Conservation (phyloP, 2,888 invertebrate species). For the Mesodorylaimus sp. region DNA sequence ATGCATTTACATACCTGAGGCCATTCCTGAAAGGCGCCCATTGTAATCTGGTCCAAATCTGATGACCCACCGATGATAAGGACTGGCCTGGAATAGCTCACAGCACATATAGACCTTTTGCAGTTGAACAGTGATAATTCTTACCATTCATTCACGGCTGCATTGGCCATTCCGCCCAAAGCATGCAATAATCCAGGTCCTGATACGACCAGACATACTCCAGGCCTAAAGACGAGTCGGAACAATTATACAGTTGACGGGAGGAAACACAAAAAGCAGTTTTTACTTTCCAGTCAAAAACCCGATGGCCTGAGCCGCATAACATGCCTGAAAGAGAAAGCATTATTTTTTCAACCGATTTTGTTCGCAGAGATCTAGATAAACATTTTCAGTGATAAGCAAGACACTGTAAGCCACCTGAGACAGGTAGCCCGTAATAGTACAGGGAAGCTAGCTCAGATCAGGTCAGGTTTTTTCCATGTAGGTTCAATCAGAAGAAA, state of each 20-base stretch:
- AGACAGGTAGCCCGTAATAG: too few relatives aligned
- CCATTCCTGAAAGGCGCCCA: slow-evolving; percentile 90
- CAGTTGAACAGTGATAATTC: slow-evolving; percentile 15
- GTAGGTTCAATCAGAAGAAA: not conserved
- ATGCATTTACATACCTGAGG: slow-evolving; percentile 42
- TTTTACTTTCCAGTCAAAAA: slow-evolving; percentile 60
- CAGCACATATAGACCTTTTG: not conserved
- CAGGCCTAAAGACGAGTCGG: slow-evolving; percentile 42
- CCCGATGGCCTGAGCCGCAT: slow-evolving; percentile 89
- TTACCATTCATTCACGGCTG: slow-evolving; percentile 78
- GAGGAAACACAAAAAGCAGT: not conserved
- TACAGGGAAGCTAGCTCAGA: not conserved
- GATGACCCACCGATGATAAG: slow-evolving; percentile 78
- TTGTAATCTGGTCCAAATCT: slow-evolving; percentile 73
- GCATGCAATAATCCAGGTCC: slow-evolving; percentile 85
- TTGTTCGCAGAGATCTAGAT: too few relatives aligned
- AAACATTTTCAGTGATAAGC: too few relatives aligned
- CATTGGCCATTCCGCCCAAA: slow-evolving; percentile 86
- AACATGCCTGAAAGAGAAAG: slow-evolving; percentile 45
- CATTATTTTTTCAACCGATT: not conserved
- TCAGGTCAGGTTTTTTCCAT: not conserved
- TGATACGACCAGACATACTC: slow-evolving; percentile 71
- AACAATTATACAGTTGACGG: not conserved
- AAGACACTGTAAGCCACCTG: too few relatives aligned
- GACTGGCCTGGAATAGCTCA: slow-evolving; percentile 46